phyloP scores from a whole-genome alignment of 2,797 vertebrate genomes.

The Otolemur crassicaudatus region DNA sequence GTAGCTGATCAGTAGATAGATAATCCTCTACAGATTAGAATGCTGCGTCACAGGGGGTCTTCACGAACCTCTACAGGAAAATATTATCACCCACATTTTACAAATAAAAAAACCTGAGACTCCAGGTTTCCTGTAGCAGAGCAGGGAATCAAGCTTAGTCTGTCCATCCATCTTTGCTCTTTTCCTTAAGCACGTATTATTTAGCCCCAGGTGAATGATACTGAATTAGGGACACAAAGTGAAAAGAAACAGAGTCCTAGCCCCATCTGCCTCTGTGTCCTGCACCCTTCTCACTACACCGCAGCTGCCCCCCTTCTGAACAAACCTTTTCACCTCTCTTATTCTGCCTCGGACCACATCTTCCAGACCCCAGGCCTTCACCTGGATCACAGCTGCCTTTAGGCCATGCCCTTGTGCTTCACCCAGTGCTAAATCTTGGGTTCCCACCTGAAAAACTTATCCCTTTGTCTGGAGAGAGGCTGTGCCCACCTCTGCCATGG shows the following conservation, averaged over 20 bases:
- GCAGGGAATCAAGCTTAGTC: background rate
- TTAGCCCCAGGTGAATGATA: background rate
- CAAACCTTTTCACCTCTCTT: background rate
- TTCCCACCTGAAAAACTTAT: background rate
- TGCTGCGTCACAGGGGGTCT: background rate
- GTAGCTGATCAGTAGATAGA: background rate
- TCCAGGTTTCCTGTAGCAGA: background rate
- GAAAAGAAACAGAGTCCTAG: background rate
- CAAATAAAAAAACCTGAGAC: background rate
- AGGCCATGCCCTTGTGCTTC: background rate
- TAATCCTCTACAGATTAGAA: background rate
- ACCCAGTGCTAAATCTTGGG: background rate
- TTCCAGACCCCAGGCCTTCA: rapidly evolving
- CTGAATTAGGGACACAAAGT: background rate
- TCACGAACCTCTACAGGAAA: background rate
- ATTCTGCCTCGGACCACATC: background rate
- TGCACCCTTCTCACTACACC: background rate
- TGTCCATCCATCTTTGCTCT: background rate
- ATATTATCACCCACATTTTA: background rate
- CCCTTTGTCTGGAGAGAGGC: background rate
- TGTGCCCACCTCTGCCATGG: background rate
- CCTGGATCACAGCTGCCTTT: background rate
- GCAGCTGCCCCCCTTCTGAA: background rate
- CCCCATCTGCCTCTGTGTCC: background rate
- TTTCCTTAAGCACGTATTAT: background rate